A percentile compares a stretch with the other conserved stretches of the same genome.
phyloP scores from a whole-genome alignment of 1,140 invertebrate species.

The Pseudachorutes palmiensis region DNA sequence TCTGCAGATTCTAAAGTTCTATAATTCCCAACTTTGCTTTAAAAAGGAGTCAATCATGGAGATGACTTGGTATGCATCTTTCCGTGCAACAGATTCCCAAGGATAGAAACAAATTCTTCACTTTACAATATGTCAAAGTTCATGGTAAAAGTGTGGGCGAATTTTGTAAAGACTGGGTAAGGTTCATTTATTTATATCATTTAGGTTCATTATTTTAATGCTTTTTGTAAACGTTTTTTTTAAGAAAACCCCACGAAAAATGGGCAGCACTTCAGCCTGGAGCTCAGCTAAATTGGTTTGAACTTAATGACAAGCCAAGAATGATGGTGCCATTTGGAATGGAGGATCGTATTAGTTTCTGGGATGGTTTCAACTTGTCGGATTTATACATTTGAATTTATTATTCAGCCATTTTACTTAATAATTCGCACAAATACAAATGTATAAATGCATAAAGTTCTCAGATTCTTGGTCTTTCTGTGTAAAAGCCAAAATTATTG shows the following conservation, averaged over 20 bases:
- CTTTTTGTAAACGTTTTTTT: not conserved
- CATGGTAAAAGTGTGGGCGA: not conserved
- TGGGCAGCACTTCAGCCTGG: not conserved
- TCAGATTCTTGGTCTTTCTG: too few species aligned
- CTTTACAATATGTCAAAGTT: not conserved
- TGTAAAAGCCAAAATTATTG: too few species aligned
- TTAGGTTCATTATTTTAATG: not conserved
- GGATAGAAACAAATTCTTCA: not conserved
- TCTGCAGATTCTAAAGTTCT: not conserved
- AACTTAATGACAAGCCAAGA: not conserved
- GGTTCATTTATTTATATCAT: not conserved
- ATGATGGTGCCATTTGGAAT: not conserved
- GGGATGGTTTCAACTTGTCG: not conserved
- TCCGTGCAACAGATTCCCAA: not conserved
- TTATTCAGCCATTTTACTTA: too few species aligned
- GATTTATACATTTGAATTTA: not conserved
- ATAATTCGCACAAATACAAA: too few species aligned
- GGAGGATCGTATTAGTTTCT: not conserved
- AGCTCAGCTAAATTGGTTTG: not conserved
- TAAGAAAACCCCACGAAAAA: not conserved
- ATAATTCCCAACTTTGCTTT: not conserved
- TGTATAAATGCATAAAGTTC: too few species aligned
- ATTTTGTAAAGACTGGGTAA: not conserved
- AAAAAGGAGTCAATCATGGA: not conserved
- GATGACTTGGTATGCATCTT: not conserved